Base-by-base conservation (phyloP, 2,797 vertebrate species). In the Botia almorhae region DNA sequence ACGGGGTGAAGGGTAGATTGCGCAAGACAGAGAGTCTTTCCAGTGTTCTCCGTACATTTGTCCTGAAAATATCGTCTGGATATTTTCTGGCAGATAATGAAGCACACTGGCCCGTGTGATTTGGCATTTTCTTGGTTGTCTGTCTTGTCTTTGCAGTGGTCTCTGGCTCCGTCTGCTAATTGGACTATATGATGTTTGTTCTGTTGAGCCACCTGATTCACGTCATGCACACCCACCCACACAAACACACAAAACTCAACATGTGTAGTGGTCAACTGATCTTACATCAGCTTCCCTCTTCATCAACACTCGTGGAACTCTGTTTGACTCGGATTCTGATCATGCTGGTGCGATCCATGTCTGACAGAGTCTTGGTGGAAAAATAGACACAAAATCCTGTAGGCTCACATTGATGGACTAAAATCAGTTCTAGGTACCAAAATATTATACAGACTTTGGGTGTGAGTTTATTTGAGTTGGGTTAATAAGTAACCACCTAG, bases 91-190 rank as follows among this genome's bases (percentile, higher is more conserved):
- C 36, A 64, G 73, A 65, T 80, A 82, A 80, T 85, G 79, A 83
- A 85, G 83, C 76, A 81, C 69, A 72, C 63, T 69, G 53, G 74
- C 21, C 21, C 23, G 51, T 61, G 43, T 83, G 78, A 58, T 85
- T 69, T 64, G 75, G 69, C 48, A 5, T 75, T 70, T 80, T 83
- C 61, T 76, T 70, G 53, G 82, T 69, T 83, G 74, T 65, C 61
- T 63, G 69, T 72, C 29, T 17, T 53, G 69, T 53, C 60, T 69
- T 77, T 67, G 21, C 68, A 58, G 50, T 60, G 60, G 60, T 73
- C 78, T 76, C 51, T 72, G 60, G 26, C 60, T 0, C n/a, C 50
- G 14, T 46, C 46, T 65, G 50, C 26, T 64, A n/a, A 58, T 73
- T 65, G 50, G 63, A 23, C 26, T 48, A 8, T 58, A 48, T 7